Evolutionary conservation across 2,888 invertebrate species (phyloP).

Genomic region (Strigamia crassipes): DNA sequence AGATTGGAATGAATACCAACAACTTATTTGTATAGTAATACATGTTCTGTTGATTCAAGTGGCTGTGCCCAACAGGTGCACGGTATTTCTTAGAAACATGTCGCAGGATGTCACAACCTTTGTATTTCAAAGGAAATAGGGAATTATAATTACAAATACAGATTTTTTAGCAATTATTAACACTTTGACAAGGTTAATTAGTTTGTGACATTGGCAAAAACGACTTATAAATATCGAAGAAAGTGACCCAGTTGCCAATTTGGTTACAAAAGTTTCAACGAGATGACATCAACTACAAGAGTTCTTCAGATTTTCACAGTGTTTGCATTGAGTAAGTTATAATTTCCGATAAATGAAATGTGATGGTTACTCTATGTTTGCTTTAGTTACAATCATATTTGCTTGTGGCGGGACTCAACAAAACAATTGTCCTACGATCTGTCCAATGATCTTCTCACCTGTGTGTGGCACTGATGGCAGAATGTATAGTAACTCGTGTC

Average conservation of each 20-base stretch:
- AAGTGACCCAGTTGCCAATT: not conserved
- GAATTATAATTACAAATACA: not conserved
- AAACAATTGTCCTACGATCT: not conserved
- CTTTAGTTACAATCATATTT: not conserved
- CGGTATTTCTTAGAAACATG: not conserved
- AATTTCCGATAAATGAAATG: not conserved
- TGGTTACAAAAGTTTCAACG: not conserved
- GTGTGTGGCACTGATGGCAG: conserved; percentile 20
- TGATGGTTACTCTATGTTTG: not conserved
- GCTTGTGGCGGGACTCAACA: not conserved
- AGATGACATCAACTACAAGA: not conserved
- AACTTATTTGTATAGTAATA: not conserved
- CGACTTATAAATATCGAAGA: not conserved
- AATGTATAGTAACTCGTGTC: not conserved
- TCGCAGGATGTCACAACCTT: not conserved
- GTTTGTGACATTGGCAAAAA: conserved; percentile 1
- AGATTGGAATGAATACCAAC: not conserved
- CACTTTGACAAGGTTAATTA: conserved; percentile 19
- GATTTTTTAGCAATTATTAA: not conserved
- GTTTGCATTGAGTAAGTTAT: not conserved
- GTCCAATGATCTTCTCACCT: not conserved
- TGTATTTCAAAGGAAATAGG: not conserved
- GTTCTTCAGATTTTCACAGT: not conserved
- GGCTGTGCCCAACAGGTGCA: not conserved
- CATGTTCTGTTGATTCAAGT: not conserved